These are phyloP conservation scores for Trachurus trachurus DNA, from an alignment of 2,797 vertebrate species.

Conservation along the genomic window DNA sequence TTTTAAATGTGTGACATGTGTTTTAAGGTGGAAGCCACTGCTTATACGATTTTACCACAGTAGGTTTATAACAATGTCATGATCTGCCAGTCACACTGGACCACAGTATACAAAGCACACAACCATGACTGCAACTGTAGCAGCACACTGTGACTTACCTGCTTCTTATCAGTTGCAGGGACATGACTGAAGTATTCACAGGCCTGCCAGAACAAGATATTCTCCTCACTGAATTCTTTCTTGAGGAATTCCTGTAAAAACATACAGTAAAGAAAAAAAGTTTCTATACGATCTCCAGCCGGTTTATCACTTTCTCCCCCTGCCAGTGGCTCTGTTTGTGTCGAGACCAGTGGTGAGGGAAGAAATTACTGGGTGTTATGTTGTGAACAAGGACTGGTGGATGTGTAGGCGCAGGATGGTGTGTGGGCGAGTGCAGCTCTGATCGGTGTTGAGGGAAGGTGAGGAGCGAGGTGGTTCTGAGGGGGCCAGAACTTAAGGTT, in stretches of 20 bases:
- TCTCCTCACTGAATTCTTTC: conserved; percentile 99
- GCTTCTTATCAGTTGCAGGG: conserved; percentile 95
- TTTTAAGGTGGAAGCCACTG: background rate
- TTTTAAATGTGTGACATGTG: background rate
- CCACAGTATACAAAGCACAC: background rate
- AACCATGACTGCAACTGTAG: conserved; percentile 7
- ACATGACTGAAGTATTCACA: conserved; percentile 97
- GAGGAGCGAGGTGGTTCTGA: conserved; percentile 65
- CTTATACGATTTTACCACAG: background rate
- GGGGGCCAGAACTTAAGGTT: conserved; percentile 53
- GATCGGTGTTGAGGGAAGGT: conserved; percentile 59
- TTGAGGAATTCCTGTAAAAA: conserved; percentile 94
- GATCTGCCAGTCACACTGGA: background rate
- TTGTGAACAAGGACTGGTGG: conserved; percentile 60
- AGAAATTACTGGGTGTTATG: conserved; percentile 56
- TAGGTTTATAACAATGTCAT: background rate
- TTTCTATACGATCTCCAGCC: conserved; percentile 32
- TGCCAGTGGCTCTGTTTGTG: conserved; percentile 18
- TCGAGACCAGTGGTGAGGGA: conserved; percentile 38
- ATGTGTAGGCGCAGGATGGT: conserved; percentile 61
- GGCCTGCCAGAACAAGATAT: conserved; percentile 99
- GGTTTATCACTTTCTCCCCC: conserved; percentile 13
- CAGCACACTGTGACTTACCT: conserved; percentile 83
- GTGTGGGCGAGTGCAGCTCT: conserved; percentile 66
- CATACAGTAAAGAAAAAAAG: conserved; percentile 22